These are phyloP conservation scores for Hydropsyche betteni DNA, from an alignment of 2,888 invertebrate genomes.

Conservation along the genomic window DNA sequence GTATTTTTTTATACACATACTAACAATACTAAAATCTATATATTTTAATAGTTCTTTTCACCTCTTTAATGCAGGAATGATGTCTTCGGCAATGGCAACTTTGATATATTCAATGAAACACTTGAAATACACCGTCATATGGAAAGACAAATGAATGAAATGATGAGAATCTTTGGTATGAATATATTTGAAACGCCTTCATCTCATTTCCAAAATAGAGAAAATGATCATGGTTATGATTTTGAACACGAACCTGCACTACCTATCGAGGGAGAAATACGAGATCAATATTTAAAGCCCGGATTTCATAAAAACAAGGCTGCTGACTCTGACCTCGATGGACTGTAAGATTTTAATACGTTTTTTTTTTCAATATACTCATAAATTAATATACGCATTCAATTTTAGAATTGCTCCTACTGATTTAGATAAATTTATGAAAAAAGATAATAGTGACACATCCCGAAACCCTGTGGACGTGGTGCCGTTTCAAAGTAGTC, in stretches of 20 bases:
- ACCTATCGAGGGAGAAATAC: conserved; percentile 53
- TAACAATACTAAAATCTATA: too few relatives aligned
- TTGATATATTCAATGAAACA: conserved; percentile 63
- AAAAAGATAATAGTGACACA: conserved; percentile 53
- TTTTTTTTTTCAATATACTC: conserved; percentile 11
- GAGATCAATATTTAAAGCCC: conserved; percentile 61
- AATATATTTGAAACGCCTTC: conserved; percentile 46
- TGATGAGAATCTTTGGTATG: conserved; percentile 59
- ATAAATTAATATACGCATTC: not conserved
- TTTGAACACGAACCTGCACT: not conserved
- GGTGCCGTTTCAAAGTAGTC: conserved; percentile 52
- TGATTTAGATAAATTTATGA: conserved; percentile 44
- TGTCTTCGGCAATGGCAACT: conserved; percentile 51
- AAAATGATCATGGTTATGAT: not conserved
- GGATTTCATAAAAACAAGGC: conserved; percentile 57
- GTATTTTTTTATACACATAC: too few relatives aligned
- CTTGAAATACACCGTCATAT: conserved; percentile 64
- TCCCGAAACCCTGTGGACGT: conserved; percentile 54
- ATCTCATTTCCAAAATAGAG: not conserved
- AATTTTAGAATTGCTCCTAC: conserved; percentile 43
- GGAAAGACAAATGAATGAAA: conserved; percentile 64
- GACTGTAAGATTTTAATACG: conserved; percentile 56
- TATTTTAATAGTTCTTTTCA: too few relatives aligned
- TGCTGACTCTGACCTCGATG: conserved; percentile 61
- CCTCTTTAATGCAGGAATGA: not conserved